Evolutionary conservation across 2,888 invertebrate species (phyloP), one percentile per base, ranked within the genome.

Genomic region (Alcis repandata): DNA sequence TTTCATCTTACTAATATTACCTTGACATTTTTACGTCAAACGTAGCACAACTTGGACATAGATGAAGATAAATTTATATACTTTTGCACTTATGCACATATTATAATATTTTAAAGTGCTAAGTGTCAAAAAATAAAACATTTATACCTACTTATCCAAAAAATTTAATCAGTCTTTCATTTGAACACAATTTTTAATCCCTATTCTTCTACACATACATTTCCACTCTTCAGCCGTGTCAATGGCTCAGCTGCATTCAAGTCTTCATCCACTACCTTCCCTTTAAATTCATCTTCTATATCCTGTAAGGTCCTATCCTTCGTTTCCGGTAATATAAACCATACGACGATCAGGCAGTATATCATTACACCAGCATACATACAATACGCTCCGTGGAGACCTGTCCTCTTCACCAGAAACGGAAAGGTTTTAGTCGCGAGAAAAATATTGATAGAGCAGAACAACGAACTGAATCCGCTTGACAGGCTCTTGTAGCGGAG

Each of bases 401-500:
- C 82, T 4, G 82, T 62, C 0, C 33, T 63, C 1, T 58, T 70
- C 2, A 80, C 66, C 0, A 82, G 56, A 32, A 68, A 68, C 0
- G 76, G 73, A 13, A 76, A 75, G 15, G 80, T 77, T 48, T 84
- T 84, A 1, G 79, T 66, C 0, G 76, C 59, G 0, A 79, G 27
- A 33, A 83, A 81, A 11, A 76, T 65, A 32, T 76, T 78, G 1
- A 75, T 40, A 0, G 83, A 79, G 46, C 79, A 67, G n/a, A 81
- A 78, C 13, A 82, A 17, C 0, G 79, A 75, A 27, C 79, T 88
- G 17, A 90, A 79, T 0, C 88, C 88, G 0, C 89, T 86, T 0
- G 96, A 96, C 0, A 95, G 79, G 22, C 95, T 95, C 57, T 95
- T 91, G 45, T 94, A 94, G 59, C 92, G 91, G 27, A 94, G 85